These are phyloP conservation scores for Amyelois transitella DNA, from an alignment of 1,140 invertebrate genomes.

Conservation along the genomic window DNA sequence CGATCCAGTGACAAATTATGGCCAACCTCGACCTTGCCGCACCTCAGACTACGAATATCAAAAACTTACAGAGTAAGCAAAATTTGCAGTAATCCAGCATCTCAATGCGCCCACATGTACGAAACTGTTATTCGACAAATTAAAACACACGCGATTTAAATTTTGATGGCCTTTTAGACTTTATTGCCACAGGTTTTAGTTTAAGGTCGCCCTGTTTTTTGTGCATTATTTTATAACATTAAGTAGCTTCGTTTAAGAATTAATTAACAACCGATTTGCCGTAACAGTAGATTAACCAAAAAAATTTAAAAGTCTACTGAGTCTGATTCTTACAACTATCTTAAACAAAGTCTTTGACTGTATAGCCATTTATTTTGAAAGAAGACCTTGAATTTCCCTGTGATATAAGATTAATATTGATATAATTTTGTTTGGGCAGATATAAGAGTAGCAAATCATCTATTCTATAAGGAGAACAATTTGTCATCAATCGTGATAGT, in stretches of 20 bases:
- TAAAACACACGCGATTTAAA: slow-evolving; percentile 59
- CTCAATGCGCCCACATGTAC: slow-evolving; percentile 49
- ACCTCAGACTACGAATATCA: slow-evolving; percentile 38
- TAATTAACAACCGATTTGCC: slow-evolving; percentile 27
- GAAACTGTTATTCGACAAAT: slow-evolving; percentile 47
- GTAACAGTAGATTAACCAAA: slow-evolving; percentile 23
- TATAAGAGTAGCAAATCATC: slow-evolving; percentile 8
- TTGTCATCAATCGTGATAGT: slow-evolving; percentile 47
- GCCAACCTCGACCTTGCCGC: slow-evolving; percentile 53
- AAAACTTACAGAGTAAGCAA: slow-evolving; percentile 23
- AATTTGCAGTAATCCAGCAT: slow-evolving; percentile 34
- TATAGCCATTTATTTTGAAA: background rate
- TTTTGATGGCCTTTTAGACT: slow-evolving; percentile 59
- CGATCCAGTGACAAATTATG: slow-evolving; percentile 41
- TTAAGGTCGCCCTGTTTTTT: slow-evolving; percentile 51
- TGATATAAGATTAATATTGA: slow-evolving; percentile 6
- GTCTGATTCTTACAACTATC: slow-evolving; percentile 15
- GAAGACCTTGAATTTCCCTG: slow-evolving; percentile 1
- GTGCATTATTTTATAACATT: slow-evolving; percentile 29
- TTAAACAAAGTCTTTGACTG: slow-evolving; percentile 8
- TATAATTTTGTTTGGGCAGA: slow-evolving; percentile 5
- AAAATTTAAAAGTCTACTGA: slow-evolving; percentile 13
- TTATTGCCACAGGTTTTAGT: slow-evolving; percentile 55
- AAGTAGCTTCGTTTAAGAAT: slow-evolving; percentile 28
- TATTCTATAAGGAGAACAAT: slow-evolving; percentile 18